Evolutionary conservation across 2,113 vertebrate species (phyloP), one percentile per base, ranked within the genome.

Genomic region (Columba janthina): DNA sequence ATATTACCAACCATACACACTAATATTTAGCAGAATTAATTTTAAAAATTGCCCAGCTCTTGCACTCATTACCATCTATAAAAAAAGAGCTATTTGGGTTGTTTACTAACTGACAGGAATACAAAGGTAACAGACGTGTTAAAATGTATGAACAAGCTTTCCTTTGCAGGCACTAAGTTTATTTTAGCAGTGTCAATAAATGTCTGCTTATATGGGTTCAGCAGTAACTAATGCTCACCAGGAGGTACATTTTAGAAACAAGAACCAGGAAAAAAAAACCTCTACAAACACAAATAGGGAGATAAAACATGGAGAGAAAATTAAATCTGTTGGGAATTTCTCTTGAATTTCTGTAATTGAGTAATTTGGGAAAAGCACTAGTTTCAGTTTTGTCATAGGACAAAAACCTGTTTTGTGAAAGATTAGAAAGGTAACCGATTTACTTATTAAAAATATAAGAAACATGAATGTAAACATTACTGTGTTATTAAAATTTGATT

Each of bases 401-500:
- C 32, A 72, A 36, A 94, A 95, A 97, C 94, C 53, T 54, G 90
- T 61, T 78, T 96, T 44, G 28, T 46, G 67, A 83, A 91, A 91
- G 72, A 78, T 65, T 65, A 81, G 60, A 64, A 91, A 94, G 40
- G 71, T 84, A 95, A 88, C n/a, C 65, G 93, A 95, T 84, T 94
- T 91, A 79, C 66, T 96, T 93, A 85, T 91, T 94, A 97, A 96
- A 95, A 96, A 91, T 94, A 72, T 31, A 88, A 44, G 77, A 75
- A 96, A 90, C 20, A 64, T 58, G 66, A 97, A 89, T 84, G 72
- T 85, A 87, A 95, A 44, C 51, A 94, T 89, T 96, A 90, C 73
- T 81, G 69, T 0, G 0, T 88, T 94, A 97, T 95, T 96, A 95
- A 97, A 95, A 96, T 87, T 94, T 95, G 94, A 97, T 96, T 97